Conservation (phyloP, 2,888 invertebrate species). For the Sipunculus nudus region DNA sequence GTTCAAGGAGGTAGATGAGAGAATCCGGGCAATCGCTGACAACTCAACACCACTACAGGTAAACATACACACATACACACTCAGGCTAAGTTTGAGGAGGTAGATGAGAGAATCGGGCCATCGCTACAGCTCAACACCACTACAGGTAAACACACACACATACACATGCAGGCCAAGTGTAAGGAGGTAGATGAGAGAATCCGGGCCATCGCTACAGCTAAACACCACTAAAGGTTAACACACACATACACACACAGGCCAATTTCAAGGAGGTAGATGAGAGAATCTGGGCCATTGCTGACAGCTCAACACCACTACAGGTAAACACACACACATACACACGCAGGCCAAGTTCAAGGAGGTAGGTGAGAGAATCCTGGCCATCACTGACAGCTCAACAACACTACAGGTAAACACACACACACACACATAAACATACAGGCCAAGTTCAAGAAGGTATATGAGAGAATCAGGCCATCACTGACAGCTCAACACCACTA, state of each 20-base stretch:
- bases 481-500: constrained; percentile 34
- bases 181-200: constrained; percentile 10
- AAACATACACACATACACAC: no score
- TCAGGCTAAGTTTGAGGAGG: constrained; percentile 6
- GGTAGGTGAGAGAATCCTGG: constrained; percentile 40
- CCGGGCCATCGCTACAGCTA: constrained; percentile 9
- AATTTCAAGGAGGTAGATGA: constrained; percentile 25
- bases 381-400: constrained; percentile 25
- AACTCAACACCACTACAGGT: no score
- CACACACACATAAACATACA: no score
- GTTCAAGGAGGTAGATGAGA: constrained; percentile 10
- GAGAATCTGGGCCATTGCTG: constrained; percentile 35
- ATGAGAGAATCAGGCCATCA: constrained; percentile 19
- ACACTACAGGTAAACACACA: constrained; percentile 39
- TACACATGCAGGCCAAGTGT: no score
- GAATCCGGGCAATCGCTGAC: constrained; percentile 15
- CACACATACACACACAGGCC: no score
- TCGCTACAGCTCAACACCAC: no score
- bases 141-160: no score
- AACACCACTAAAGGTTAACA: no score
- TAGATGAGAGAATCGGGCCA: constrained; percentile 8
- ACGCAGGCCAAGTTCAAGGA: no score
- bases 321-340: no score
- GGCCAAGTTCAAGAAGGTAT: constrained; percentile 46
- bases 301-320: constrained; percentile 36